Base-by-base conservation (phyloP, 30 jellyfish, hydroid and myxozoan genomes). In the Aurelia aurita region DNA sequence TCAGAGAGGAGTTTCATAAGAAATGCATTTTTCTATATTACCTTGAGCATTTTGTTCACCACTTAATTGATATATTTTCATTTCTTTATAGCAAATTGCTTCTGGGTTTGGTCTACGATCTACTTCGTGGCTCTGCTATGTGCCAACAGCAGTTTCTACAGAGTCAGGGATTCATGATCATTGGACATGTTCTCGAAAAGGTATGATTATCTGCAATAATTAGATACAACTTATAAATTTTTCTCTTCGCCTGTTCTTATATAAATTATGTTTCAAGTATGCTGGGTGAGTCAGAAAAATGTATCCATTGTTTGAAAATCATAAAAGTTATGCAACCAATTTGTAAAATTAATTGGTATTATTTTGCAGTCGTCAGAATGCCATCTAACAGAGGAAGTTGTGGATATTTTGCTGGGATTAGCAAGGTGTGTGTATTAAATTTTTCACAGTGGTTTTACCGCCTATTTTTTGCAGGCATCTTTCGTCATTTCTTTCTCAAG, bases 131-230 rank as follows among this genome's bases (percentile, higher is more conserved):
- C 3, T 92, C 97, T 16, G 95, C 98, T 0, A 91, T 86, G 82
- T 92, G 94, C 57, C 98, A 92, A 62, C 98, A 92, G 47, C 98
- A 92, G 81, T 76, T 92, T 80, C 46, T 88, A 32, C 98, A 92
- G 58, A 92, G 97, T 61, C 97, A 86, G 69, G 98, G 98, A 26
- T 92, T 92, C 55, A 84, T 92, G 88, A 82, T 92, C 58, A 92
- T 92, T 68, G 98, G 98, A 5, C 97, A 92, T 55, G 57, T 92
- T 53, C 95, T 92, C 0, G 97, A 92, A 63, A 92, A 77, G 82
- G 96, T 87, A 54, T 3, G 51, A 39, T 6, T 39, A 39, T 39
- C 16, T 39, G n/a, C n/a, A n/a, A n/a, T n/a, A n/a, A n/a, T n/a
- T n/a, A n/a, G n/a, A n/a, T n/a, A n/a, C n/a, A n/a, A n/a, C n/a